phyloP scores from a whole-genome alignment of 2,888 invertebrate genomes.

The Drosophila paranaensis region DNA sequence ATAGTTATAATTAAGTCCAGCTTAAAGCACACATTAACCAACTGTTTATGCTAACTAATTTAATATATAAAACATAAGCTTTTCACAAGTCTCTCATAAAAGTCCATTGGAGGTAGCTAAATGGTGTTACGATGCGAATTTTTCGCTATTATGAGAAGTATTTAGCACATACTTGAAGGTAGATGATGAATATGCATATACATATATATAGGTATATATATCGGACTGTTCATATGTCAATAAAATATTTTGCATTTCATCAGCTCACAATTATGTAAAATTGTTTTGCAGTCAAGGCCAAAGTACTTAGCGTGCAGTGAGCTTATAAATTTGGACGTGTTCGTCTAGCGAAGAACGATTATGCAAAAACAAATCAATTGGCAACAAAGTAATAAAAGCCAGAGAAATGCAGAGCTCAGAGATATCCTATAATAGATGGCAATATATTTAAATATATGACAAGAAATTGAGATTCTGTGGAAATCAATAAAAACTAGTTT shows the following conservation, averaged over 20 bases:
- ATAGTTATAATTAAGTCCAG: neutral
- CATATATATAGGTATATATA: neutral
- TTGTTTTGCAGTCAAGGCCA: slow-evolving; percentile 29
- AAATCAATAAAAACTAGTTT: neutral
- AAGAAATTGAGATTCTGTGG: neutral
- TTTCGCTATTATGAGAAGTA: slow-evolving; percentile 37
- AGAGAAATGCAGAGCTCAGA: neutral
- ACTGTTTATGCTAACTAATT: neutral
- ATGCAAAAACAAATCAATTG: slow-evolving; percentile 73
- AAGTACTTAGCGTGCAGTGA: slow-evolving; percentile 57
- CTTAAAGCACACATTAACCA: neutral
- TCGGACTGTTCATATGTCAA: neutral
- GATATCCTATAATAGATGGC: slow-evolving; percentile 4
- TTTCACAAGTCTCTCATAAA: neutral
- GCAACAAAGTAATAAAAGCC: slow-evolving; percentile 10
- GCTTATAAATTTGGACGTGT: slow-evolving; percentile 46
- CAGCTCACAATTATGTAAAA: slow-evolving; percentile 13
- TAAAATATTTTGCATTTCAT: slow-evolving; percentile 11
- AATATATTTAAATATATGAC: neutral
- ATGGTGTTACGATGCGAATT: slow-evolving; percentile 19
- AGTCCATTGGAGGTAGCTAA: neutral
- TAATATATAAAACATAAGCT: neutral
- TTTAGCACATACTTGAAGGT: slow-evolving; percentile 50
- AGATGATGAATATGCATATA: slow-evolving; percentile 2
- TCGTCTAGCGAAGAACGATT: slow-evolving; percentile 49